Percentiles rank a stretch among this genome's conserved stretches.
These are phyloP conservation scores for Oreotrochilus melanogaster DNA, from an alignment of 2,113 vertebrate species.

Conservation along the genomic window DNA sequence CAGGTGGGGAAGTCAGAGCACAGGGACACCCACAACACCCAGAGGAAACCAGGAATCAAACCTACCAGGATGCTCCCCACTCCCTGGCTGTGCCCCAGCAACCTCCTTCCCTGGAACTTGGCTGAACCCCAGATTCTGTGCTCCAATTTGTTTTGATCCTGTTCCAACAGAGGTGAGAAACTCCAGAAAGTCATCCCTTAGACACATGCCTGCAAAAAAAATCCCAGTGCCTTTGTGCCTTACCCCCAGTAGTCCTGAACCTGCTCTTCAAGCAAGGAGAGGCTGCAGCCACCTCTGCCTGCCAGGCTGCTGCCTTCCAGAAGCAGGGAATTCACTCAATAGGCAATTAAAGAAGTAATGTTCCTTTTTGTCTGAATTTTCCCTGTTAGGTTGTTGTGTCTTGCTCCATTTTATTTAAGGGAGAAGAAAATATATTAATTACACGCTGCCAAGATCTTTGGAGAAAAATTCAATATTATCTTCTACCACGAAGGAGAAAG, in stretches of 20 bases:
- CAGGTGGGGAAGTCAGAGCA: neutral
- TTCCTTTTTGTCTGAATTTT: neutral
- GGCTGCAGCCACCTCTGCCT: neutral
- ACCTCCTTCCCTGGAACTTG: accelerated
- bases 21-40: accelerated
- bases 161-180: neutral
- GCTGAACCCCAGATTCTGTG: neutral
- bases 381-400: neutral
- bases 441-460: conserved; percentile 60
- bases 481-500: conserved; percentile 36
- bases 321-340: neutral
- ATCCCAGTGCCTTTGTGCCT: neutral
- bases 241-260: too few relatives aligned
- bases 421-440: conserved; percentile 52
- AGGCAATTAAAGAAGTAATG: neutral
- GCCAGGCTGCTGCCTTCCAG: neutral
- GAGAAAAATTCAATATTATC: conserved; percentile 73
- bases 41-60: neutral
- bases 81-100: neutral
- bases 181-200: neutral
- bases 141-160: neutral
- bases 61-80: accelerated
- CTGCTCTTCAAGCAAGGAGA: accelerated
- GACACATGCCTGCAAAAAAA: neutral
- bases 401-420: conserved; percentile 50